phyloP scores from a whole-genome alignment of 2,888 invertebrate species.

The Oscheius onirici region DNA sequence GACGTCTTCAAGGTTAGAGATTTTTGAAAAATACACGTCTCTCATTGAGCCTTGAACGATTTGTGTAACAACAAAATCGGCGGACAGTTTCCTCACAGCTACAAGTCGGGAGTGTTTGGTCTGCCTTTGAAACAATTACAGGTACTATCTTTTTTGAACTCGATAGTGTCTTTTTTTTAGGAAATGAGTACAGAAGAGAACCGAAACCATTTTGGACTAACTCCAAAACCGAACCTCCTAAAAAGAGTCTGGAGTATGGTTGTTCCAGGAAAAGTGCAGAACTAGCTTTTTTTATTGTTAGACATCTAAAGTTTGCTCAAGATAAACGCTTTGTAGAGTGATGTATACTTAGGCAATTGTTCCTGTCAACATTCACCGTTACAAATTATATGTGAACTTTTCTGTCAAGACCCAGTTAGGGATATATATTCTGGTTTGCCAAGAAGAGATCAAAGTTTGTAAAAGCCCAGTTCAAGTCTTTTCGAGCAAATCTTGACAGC shows the following conservation, averaged over 20 bases:
- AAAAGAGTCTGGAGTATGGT: slow-evolving; percentile 37
- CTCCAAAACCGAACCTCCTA: slow-evolving; percentile 38
- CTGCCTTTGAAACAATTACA: slow-evolving; percentile 51
- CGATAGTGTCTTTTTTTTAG: slow-evolving; percentile 8
- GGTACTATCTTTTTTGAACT: slow-evolving; percentile 8
- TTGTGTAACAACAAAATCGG: slow-evolving; percentile 56
- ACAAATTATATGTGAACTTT: no score
- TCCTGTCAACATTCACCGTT: no score
- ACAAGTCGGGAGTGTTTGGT: slow-evolving; percentile 62
- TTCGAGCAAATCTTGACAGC: no score
- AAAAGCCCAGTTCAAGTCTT: no score
- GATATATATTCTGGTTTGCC: no score
- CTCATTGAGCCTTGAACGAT: slow-evolving; percentile 55
- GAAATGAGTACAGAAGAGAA: slow-evolving; percentile 46
- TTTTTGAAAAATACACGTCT: neutral
- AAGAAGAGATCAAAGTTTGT: no score
- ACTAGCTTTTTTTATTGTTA: neutral
- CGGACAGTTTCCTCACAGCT: slow-evolving; percentile 55
- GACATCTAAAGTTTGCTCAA: neutral
- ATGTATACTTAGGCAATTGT: no score
- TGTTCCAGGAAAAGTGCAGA: slow-evolving; percentile 30
- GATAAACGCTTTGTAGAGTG: no score
- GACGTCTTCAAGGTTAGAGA: slow-evolving; percentile 38
- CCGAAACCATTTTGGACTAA: slow-evolving; percentile 48
- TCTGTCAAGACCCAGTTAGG: no score